These are phyloP conservation scores for Orthosia gothica DNA, from an alignment of 2,888 invertebrate genomes.

Conservation along the genomic window DNA sequence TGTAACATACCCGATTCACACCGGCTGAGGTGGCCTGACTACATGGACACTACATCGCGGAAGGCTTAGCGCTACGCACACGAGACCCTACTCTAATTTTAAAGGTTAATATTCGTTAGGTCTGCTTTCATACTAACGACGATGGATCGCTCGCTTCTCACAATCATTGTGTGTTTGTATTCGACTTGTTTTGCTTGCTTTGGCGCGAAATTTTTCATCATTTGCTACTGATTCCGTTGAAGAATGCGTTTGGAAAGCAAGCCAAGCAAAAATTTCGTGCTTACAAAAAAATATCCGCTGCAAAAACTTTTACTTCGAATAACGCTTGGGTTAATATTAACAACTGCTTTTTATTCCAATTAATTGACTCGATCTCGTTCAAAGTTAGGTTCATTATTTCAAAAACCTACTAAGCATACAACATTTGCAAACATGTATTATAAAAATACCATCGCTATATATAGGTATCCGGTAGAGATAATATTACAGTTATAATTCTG, in stretches of 20 bases:
- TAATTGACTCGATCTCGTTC: background rate
- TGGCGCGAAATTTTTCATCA: constrained; percentile 75
- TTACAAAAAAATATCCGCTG: constrained; percentile 21
- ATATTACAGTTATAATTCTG: constrained; percentile 2
- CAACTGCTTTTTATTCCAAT: constrained; percentile 20
- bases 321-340: background rate
- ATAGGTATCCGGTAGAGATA: constrained; percentile 30
- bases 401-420: background rate
- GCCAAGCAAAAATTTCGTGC: constrained; percentile 50
- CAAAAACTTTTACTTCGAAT: constrained; percentile 17
- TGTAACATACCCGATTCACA: constrained; percentile 90
- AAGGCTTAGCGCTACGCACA: constrained; percentile 84
- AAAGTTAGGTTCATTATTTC: background rate
- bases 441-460: background rate
- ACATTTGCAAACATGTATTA: background rate
- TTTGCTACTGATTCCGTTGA: constrained; percentile 59
- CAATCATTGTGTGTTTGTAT: constrained; percentile 87
- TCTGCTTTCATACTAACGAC: constrained; percentile 86
- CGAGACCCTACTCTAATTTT: constrained; percentile 76
- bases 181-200: constrained; percentile 90
- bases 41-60: constrained; percentile 81
- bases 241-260: constrained; percentile 61
- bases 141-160: constrained; percentile 88
- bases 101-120: constrained; percentile 82
- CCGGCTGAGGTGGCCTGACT: constrained; percentile 83